phyloP scores from a whole-genome alignment of 1,140 invertebrate species.

The Neodiprion virginianus region DNA sequence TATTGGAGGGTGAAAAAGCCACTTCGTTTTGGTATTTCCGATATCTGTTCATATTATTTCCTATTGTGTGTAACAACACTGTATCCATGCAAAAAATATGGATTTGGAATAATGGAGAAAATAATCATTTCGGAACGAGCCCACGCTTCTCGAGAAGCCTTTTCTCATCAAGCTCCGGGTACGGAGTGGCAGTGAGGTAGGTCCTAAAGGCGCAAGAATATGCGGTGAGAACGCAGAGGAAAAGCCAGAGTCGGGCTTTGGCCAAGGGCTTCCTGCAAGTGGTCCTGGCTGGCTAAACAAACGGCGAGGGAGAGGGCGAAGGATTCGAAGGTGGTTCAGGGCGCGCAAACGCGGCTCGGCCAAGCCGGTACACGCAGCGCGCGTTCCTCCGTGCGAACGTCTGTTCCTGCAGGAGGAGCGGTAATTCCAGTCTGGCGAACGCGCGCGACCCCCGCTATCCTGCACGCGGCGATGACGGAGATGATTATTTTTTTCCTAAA shows the following conservation, averaged over 20 bases:
- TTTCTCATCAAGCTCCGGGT: not conserved
- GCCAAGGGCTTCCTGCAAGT: not conserved
- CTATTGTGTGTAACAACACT: no score
- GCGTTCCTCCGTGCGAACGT: not conserved
- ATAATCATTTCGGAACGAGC: no score
- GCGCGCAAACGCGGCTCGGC: not conserved
- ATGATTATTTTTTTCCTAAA: not conserved
- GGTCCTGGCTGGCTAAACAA: not conserved
- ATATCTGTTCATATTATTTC: no score
- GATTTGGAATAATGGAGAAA: no score
- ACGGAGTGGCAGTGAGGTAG: not conserved
- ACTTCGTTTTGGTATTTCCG: no score
- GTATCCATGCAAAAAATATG: no score
- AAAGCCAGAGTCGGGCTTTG: not conserved
- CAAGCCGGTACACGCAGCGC: not conserved
- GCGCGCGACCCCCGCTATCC: slow-evolving; percentile 3
- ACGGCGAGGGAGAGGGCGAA: not conserved
- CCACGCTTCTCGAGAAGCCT: not conserved
- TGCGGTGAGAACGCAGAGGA: not conserved
- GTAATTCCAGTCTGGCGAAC: slow-evolving; percentile 3
- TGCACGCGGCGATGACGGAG: not conserved
- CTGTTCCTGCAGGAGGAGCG: not conserved
- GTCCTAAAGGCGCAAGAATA: not conserved
- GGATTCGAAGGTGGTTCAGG: not conserved
- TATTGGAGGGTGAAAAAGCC: no score